Base-by-base conservation (phyloP, 2,797 vertebrate genomes). In the Amblyraja radiata region DNA sequence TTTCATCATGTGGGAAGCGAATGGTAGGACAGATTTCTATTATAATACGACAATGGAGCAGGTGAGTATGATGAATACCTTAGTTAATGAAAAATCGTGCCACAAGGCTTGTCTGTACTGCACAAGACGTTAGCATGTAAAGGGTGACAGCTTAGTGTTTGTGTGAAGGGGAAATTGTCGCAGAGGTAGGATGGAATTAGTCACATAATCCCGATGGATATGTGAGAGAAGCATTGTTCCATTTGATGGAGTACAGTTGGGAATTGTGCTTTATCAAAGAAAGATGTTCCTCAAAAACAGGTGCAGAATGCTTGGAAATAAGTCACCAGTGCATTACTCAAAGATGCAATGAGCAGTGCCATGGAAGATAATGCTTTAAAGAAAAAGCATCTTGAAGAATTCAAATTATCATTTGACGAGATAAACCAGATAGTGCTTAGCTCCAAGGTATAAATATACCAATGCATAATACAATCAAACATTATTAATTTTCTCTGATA, bases 21-120 rank as follows among this genome's bases (percentile, higher is more conserved):
- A 92, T 39, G 25, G 46, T 6, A 92, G 90, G 46, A 92, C 68
- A 39, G 90, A 92, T 11, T 92, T 92, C 39, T 92, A 46, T 46
- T 92, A 74, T 92, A 92, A 92, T 76, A 46, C 68, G 7, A 92
- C 68, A 11, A 74, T 92, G 68, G 14, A 14, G 18, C 18, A 91
- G 90, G 90, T 92, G 36, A 92, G 21, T 54, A 2, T 23, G 36
- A 46, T n/a, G 25, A 28, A 63, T 63, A 58, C 11, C 25, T 32
- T 9, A 68, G 36, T 36, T 32, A 88, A 68, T 88, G 5, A n/a
- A 88, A 21, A 68, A 23, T 68, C 63, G 61, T 14, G 28, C 25
- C 81, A 84, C 6, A n/a, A 28, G 16, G 25, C 58, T 88, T 88
- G 84, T 6, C 71, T 88, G 61, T 88, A 8, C 6, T 63, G 14